These are phyloP conservation scores for Odobenus rosmarus DNA, from an alignment of 2,113 vertebrate genomes.

Conservation along the genomic window DNA sequence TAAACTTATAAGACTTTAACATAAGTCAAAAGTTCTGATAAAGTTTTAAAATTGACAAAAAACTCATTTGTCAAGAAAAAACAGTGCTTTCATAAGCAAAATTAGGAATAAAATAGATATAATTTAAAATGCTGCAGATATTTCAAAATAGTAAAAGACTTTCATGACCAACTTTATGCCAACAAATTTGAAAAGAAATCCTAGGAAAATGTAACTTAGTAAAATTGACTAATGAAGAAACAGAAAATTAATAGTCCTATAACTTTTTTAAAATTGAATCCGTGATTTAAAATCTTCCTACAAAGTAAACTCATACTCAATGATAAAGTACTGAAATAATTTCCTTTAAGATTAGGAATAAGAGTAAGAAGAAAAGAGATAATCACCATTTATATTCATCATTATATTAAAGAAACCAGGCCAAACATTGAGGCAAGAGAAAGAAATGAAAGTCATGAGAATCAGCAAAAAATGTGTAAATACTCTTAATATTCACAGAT, in stretches of 20 bases:
- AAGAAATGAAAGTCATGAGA: background rate
- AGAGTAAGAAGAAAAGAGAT: background rate
- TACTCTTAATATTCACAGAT: background rate
- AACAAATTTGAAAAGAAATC: constrained; percentile 20
- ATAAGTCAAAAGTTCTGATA: background rate
- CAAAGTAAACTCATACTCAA: background rate
- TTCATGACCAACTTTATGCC: background rate
- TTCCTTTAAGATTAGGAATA: background rate
- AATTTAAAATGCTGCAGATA: background rate
- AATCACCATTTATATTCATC: background rate
- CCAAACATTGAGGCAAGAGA: background rate
- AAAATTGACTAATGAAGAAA: background rate
- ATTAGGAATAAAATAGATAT: constrained; percentile 5
- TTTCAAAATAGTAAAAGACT: constrained; percentile 46
- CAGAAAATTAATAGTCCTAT: background rate
- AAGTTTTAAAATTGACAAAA: background rate
- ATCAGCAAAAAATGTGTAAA: background rate
- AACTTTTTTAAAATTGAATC: background rate
- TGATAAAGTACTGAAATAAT: background rate
- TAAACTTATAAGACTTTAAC: background rate
- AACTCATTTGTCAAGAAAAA: background rate
- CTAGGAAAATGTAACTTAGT: constrained; percentile 12
- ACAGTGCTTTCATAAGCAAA: background rate
- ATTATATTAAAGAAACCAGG: background rate
- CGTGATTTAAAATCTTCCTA: background rate